Evolutionary conservation across 2,113 vertebrate species (phyloP).

Genomic region (Panurus biarmicus): DNA sequence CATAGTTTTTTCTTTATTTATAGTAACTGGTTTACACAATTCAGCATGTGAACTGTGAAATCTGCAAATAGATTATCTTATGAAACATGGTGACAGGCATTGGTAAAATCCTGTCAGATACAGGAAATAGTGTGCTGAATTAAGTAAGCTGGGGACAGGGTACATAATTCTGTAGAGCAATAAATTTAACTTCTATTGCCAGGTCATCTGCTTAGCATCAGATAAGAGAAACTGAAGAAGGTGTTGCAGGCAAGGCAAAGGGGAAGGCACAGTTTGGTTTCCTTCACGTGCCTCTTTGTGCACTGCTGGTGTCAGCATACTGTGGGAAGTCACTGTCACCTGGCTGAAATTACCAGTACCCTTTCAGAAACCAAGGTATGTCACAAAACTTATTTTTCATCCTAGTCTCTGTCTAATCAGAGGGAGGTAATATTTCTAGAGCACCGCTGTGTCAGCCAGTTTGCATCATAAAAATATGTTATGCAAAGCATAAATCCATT

Average conservation of each 20-base stretch:
- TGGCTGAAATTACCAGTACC: background rate
- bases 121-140: background rate
- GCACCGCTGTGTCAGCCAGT: conserved; percentile 32
- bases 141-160: background rate
- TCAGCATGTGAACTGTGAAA: conserved; percentile 21
- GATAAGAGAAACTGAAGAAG: background rate
- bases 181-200: background rate
- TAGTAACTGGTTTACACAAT: conserved; percentile 19
- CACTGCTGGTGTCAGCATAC: background rate
- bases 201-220: background rate
- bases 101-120: background rate
- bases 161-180: background rate
- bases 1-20: background rate
- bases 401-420: background rate
- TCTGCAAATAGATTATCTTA: background rate
- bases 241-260: background rate
- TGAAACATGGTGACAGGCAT: background rate
- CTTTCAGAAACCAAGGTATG: background rate
- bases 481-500: background rate
- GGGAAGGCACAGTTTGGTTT: background rate
- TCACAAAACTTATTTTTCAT: background rate
- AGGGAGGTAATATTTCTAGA: conserved; percentile 10
- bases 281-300: background rate
- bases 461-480: conserved; percentile 32
- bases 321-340: background rate